Evolutionary conservation across 2,113 vertebrate genomes (phyloP).

Genomic region (Anseranas semipalmata): DNA sequence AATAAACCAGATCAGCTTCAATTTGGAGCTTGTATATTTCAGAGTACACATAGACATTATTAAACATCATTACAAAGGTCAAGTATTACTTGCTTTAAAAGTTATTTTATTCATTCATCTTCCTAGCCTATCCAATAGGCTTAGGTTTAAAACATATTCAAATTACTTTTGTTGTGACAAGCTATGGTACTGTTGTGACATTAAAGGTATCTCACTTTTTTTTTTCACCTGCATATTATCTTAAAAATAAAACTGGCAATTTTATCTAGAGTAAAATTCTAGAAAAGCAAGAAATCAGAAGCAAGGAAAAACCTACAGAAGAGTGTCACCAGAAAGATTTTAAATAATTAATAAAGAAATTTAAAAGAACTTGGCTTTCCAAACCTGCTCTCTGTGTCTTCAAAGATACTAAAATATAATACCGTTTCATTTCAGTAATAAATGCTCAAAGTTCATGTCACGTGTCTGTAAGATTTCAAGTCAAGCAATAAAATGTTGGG

Average conservation of each 20-base stretch:
- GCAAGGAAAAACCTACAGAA: background rate
- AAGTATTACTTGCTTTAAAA: background rate
- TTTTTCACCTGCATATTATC: background rate
- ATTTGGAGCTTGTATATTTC: background rate
- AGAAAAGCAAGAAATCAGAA: background rate
- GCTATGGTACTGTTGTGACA: background rate
- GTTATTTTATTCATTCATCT: background rate
- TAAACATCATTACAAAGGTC: background rate
- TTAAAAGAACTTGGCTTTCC: background rate
- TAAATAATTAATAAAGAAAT: background rate
- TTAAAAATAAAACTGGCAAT: background rate
- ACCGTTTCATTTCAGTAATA: background rate
- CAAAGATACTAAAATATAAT: background rate
- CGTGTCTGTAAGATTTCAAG: background rate
- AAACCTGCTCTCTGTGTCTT: background rate
- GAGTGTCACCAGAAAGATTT: background rate
- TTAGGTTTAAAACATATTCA: background rate
- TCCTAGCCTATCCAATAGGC: background rate
- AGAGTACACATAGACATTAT: background rate
- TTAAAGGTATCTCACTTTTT: background rate
- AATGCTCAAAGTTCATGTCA: background rate
- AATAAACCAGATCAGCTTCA: background rate
- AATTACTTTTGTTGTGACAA: background rate
- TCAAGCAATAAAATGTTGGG: background rate
- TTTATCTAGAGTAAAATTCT: background rate